Evolutionary conservation across 2,113 vertebrate genomes (phyloP).

Genomic region (Varanus salvator): DNA sequence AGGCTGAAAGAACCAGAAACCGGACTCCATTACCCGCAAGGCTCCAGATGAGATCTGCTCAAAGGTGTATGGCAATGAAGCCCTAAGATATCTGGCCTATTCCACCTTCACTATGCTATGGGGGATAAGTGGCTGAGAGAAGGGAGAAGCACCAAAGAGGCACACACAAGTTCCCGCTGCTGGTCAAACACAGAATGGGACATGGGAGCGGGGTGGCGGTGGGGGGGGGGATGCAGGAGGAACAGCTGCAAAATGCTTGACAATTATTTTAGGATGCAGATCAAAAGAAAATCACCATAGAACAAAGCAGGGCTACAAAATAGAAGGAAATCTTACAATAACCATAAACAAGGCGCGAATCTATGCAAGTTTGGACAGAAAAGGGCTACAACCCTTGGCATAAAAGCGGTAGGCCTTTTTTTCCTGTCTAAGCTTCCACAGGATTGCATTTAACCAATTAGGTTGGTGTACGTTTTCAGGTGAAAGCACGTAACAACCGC

Average conservation of each 20-base stretch:
- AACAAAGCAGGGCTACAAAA: background rate
- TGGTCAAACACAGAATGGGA: background rate
- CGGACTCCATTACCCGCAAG: background rate
- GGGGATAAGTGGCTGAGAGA: background rate
- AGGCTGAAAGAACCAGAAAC: background rate
- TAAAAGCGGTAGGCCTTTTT: too few relatives aligned
- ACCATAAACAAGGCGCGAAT: too few relatives aligned
- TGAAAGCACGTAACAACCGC: too few relatives aligned
- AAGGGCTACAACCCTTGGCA: too few relatives aligned
- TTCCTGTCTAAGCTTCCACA: too few relatives aligned
- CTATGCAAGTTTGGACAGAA: too few relatives aligned
- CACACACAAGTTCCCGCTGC: too few relatives aligned
- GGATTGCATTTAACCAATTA: background rate
- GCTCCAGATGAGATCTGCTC: too few relatives aligned
- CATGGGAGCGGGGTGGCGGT: too few relatives aligned
- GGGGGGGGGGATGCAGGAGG: background rate
- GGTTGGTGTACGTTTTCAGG: background rate
- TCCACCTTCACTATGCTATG: background rate
- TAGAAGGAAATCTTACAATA: background rate
- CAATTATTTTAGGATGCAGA: background rate
- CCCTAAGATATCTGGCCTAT: background rate
- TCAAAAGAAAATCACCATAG: background rate
- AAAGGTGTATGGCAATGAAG: too few relatives aligned
- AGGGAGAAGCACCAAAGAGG: background rate
- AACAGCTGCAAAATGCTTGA: background rate